These are phyloP conservation scores for Chrysomela aeneicollis DNA, from an alignment of 2,888 invertebrate genomes.

Conservation along the genomic window DNA sequence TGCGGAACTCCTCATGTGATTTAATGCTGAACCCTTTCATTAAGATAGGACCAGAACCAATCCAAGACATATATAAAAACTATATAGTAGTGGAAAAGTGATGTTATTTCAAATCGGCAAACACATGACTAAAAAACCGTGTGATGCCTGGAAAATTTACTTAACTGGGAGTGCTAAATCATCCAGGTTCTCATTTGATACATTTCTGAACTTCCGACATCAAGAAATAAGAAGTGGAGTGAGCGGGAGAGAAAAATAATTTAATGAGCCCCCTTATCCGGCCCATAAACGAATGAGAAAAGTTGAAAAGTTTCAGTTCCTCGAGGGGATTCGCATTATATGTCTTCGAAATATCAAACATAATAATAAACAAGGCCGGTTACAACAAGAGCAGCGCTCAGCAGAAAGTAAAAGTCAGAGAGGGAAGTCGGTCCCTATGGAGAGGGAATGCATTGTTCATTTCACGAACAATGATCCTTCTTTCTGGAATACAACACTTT, in stretches of 20 bases:
- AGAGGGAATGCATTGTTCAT: background rate
- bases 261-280: constrained; percentile 2
- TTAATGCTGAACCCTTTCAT: too few species aligned
- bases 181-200: background rate
- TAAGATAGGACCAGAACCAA: too few species aligned
- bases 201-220: background rate
- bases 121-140: too few species aligned
- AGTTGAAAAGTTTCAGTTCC: background rate
- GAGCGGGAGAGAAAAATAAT: background rate
- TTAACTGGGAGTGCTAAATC: too few species aligned
- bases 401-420: background rate
- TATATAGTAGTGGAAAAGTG: too few species aligned
- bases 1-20: too few species aligned
- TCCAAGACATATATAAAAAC: too few species aligned
- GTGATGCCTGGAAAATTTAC: too few species aligned
- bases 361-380: constrained; percentile 7
- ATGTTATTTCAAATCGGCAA: too few species aligned
- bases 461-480: background rate
- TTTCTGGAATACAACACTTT: background rate
- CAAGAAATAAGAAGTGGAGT: background rate
- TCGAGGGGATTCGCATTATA: background rate
- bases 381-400: background rate
- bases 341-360: constrained; percentile 7
- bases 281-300: constrained; percentile 2
- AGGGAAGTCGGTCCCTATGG: background rate